Evolutionary conservation across 2,797 vertebrate species (phyloP), one percentile per base, ranked within the genome.

Genomic region (Chloroceryle amazona): DNA sequence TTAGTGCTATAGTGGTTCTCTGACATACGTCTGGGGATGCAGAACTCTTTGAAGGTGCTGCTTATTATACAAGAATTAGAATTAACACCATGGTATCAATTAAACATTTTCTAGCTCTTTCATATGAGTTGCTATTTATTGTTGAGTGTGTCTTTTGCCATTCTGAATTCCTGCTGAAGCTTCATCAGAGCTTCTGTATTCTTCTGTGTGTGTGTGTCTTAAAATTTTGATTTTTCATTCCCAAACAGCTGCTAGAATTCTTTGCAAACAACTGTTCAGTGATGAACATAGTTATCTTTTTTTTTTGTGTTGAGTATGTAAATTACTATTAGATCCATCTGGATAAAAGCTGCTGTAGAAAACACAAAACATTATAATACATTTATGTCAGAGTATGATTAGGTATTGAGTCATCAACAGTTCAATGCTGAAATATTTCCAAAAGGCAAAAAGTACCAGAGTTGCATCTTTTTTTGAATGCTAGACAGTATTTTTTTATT

Each of bases 301-400:
- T 58, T 46, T 11, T 39, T 10, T 55, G 35, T 86, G 37, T 78
- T 42, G 51, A 72, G 21, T 75, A 78, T 67, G n/a, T 79, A 91
- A 93, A 92, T 86, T 68, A 61, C n/a, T 84, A n/a, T 75, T 46
- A 65, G 49, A 78, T 65, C 31, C 49, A 92, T 80, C 49, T 90
- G 52, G 31, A 72, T 92, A 66, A 81, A 92, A 76, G 55, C 68
- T 81, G 54, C 73, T 67, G 31, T 68, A 75, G 86, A 87, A 83
- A 89, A 67, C 76, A 35, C n/a, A 80, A 80, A 87, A n/a, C 15
- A 33, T 81, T 61, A 18, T 51, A 79, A 68, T 57, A 57, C 41
- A 12, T 86, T 90, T 46, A 75, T 83, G 46, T 72, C 33, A 60
- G 41, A 78, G 29, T 79, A 68, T 58, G 79, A 61, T 86, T 88